Conservation (phyloP, 2,113 vertebrate genomes). For the Sinocyclocheilus anshuiensis region DNA sequence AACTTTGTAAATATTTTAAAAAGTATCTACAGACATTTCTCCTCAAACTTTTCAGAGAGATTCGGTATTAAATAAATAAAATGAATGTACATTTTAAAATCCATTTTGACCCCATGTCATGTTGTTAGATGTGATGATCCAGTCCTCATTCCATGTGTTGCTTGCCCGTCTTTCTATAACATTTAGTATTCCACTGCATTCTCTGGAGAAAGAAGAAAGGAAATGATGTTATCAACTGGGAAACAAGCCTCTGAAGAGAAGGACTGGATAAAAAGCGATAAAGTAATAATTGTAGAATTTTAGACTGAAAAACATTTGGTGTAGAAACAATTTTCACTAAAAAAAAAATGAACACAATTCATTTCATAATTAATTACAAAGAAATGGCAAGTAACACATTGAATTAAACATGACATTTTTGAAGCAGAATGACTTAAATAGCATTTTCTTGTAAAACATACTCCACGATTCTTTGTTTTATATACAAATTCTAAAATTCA, state of each 20-base stretch:
- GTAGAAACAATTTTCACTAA: too few species aligned
- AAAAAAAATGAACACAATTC: too few species aligned
- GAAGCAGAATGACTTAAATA: too few species aligned
- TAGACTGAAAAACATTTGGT: background rate
- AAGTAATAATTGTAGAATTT: background rate
- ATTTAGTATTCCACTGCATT: constrained; percentile 2
- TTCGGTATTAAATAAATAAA: background rate
- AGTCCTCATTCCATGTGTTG: background rate
- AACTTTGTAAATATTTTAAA: too few species aligned
- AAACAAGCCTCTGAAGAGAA: constrained; percentile 9
- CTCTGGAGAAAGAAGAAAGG: constrained; percentile 4
- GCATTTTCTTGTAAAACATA: too few species aligned
- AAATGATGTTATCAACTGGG: background rate
- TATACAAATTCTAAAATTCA: too few species aligned
- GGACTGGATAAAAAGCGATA: constrained; percentile 6
- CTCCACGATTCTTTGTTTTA: too few species aligned
- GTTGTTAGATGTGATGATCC: background rate
- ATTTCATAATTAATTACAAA: background rate
- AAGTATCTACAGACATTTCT: background rate
- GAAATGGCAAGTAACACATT: background rate
- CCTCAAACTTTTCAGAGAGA: background rate
- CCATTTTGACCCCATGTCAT: background rate
- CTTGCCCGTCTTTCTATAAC: background rate
- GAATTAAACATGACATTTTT: too few species aligned
- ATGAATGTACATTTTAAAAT: background rate